These are phyloP conservation scores for Athalia circularis DNA, from an alignment of 2,888 invertebrate species.

Conservation along the genomic window DNA sequence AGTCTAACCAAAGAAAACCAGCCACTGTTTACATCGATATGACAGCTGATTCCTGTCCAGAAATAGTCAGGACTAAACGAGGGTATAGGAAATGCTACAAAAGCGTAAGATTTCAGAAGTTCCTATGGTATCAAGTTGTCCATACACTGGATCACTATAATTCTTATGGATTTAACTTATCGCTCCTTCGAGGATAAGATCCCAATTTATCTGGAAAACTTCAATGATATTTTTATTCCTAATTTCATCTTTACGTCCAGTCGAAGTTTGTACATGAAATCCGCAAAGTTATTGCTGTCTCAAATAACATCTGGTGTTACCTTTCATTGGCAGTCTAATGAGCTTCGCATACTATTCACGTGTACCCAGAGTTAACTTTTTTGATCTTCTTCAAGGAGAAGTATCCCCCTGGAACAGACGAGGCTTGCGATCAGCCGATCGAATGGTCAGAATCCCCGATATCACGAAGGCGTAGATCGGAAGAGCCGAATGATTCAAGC, in stretches of 20 bases:
- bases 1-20: conserved; percentile 71
- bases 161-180: neutral
- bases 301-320: too few species aligned
- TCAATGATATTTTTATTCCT: neutral
- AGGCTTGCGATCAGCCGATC: conserved; percentile 54
- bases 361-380: neutral
- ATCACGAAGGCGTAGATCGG: conserved; percentile 60
- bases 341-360: too few species aligned
- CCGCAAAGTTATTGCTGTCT: too few species aligned
- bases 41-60: conserved; percentile 65
- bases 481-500: conserved; percentile 62
- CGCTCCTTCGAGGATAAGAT: neutral
- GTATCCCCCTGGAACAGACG: conserved; percentile 61
- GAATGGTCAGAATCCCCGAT: conserved; percentile 62
- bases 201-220: neutral
- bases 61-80: conserved; percentile 65
- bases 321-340: too few species aligned
- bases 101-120: conserved; percentile 53
- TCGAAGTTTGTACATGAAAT: too few species aligned
- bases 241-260: conserved; percentile 10
- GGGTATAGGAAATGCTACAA: conserved; percentile 67
- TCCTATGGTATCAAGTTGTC: neutral
- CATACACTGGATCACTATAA: neutral
- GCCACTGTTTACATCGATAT: conserved; percentile 70
- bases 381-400: conserved; percentile 62